phyloP scores from a whole-genome alignment of 2,797 vertebrate species.

The Halcyon badia region DNA sequence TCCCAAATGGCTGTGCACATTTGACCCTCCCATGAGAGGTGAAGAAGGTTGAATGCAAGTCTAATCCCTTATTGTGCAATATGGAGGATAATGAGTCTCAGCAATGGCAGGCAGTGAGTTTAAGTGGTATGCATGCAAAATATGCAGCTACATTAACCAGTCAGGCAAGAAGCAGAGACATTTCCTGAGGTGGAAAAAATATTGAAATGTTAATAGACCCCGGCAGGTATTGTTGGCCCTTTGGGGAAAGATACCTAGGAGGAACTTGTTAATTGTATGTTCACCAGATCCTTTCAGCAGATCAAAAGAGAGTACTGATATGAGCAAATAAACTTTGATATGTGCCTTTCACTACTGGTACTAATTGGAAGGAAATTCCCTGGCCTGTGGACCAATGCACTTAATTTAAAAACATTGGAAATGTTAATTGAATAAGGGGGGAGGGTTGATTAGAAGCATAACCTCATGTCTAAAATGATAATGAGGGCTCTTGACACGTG shows the following conservation, averaged over 20 bases:
- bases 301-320: conserved; percentile 64
- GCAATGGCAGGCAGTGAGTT: background rate
- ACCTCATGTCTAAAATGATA: conserved; percentile 60
- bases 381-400: background rate
- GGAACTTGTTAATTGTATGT: conserved; percentile 72
- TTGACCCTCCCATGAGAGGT: background rate
- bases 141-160: conserved; percentile 31
- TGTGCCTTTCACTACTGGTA: conserved; percentile 37
- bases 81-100: background rate
- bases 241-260: conserved; percentile 51
- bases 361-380: conserved; percentile 72
- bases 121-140: conserved; percentile 24
- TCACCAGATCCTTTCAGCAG: conserved; percentile 57
- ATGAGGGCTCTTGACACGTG: conserved; percentile 42
- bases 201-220: conserved; percentile 70
- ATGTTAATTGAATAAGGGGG: conserved; percentile 63
- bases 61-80: background rate
- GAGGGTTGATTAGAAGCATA: conserved; percentile 48
- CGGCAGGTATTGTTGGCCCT: conserved; percentile 46
- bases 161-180: conserved; percentile 41
- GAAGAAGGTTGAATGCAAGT: background rate
- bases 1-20: background rate
- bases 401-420: conserved; percentile 67
- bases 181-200: conserved; percentile 69
- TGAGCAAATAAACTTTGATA: conserved; percentile 73